Percentiles rank a stretch among this genome's conserved stretches.
Evolutionary conservation across 2,797 vertebrate species (phyloP).

Genomic region (Acridotheres tristis): DNA sequence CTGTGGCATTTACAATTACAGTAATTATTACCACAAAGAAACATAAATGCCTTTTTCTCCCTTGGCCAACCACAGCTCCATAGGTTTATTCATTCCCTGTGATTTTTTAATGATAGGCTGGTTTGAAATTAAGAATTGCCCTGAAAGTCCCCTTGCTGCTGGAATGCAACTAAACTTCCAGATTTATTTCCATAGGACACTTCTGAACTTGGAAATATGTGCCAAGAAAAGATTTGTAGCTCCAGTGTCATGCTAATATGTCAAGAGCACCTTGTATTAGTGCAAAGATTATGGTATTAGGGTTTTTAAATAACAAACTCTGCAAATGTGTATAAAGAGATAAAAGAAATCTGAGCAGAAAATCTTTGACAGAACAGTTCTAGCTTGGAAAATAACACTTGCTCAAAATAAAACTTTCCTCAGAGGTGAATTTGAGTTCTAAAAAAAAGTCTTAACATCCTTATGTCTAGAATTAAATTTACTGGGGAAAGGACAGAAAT

Average conservation of each 20-base stretch:
- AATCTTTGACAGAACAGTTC: background rate
- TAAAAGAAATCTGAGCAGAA: background rate
- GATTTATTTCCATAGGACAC: background rate
- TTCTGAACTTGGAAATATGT: background rate
- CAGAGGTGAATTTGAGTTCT: background rate
- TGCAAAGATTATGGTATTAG: background rate
- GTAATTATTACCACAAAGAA: slow-evolving; percentile 12
- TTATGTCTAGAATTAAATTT: background rate
- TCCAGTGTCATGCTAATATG: background rate
- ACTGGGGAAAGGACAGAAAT: background rate
- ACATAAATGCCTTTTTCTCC: background rate
- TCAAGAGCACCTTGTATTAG: background rate
- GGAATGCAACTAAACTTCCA: background rate
- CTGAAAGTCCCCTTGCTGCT: background rate
- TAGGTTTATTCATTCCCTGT: background rate
- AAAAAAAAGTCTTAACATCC: background rate
- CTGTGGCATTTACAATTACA: slow-evolving; percentile 6
- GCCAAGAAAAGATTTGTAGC: background rate
- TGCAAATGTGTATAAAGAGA: background rate
- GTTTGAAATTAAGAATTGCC: background rate
- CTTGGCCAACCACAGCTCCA: background rate
- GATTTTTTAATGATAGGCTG: background rate
- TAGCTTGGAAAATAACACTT: background rate
- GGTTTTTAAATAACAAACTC: background rate
- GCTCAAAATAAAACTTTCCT: background rate